Conservation (phyloP, 2,888 invertebrate species). For the Carcina quercana region DNA sequence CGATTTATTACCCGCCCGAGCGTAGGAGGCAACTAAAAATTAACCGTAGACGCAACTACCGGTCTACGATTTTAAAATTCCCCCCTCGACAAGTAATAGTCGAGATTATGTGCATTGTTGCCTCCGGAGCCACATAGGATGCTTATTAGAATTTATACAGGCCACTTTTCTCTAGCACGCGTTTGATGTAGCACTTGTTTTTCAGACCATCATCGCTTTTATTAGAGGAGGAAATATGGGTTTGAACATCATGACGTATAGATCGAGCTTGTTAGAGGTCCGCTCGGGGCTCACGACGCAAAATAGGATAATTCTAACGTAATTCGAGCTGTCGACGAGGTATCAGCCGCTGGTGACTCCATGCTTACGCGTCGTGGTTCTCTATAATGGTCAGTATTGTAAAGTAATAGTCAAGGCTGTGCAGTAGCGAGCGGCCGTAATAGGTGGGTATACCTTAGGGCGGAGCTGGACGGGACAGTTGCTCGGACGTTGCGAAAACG, state of each 20-base stretch:
- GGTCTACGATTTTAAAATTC: slow-evolving; percentile 51
- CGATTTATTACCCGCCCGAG: slow-evolving; percentile 53
- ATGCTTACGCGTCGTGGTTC: slow-evolving; percentile 32
- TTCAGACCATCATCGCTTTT: slow-evolving; percentile 59
- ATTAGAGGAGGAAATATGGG: slow-evolving; percentile 58
- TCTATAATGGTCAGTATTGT: slow-evolving; percentile 40
- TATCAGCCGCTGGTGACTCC: slow-evolving; percentile 60
- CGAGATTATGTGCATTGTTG: slow-evolving; percentile 63
- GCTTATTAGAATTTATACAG: slow-evolving; percentile 66
- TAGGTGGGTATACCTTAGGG: slow-evolving; percentile 58
- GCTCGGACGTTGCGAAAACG: slow-evolving; percentile 44
- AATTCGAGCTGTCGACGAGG: slow-evolving; percentile 62
- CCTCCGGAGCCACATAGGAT: slow-evolving; percentile 53
- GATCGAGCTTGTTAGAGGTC: slow-evolving; percentile 43
- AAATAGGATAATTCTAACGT: slow-evolving; percentile 59
- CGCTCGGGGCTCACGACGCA: slow-evolving; percentile 41
- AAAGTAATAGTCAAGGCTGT: slow-evolving; percentile 65
- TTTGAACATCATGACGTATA: slow-evolving; percentile 37
- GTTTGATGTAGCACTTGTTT: slow-evolving; percentile 50
- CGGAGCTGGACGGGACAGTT: slow-evolving; percentile 46
- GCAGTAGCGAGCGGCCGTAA: slow-evolving; percentile 60
- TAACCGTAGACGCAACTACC: slow-evolving; percentile 55
- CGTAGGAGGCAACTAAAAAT: slow-evolving; percentile 67
- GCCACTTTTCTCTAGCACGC: slow-evolving; percentile 32
- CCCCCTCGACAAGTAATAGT: slow-evolving; percentile 60